phyloP scores from a whole-genome alignment of 2,888 invertebrate genomes.

The Trypoxylon attenuatum region DNA sequence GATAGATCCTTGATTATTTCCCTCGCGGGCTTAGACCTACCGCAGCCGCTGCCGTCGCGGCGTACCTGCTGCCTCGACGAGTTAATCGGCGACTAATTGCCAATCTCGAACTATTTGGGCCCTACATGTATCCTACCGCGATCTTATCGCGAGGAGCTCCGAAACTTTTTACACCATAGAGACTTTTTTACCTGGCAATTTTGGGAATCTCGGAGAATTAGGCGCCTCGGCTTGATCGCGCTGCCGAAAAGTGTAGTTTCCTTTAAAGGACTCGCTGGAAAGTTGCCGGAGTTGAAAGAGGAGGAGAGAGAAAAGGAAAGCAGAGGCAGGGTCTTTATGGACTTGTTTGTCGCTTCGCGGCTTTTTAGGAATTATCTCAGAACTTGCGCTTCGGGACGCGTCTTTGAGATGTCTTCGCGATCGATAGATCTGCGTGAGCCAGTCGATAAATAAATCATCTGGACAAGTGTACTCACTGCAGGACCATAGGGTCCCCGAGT shows the following conservation, averaged over 20 bases:
- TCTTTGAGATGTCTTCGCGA: constrained; percentile 47
- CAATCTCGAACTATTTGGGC: constrained; percentile 37
- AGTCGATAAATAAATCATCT: no score
- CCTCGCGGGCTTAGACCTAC: no score
- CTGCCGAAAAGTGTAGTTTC: constrained; percentile 50
- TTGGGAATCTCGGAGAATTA: not conserved
- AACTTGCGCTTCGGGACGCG: constrained; percentile 57
- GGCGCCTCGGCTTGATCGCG: constrained; percentile 30
- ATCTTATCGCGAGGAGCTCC: constrained; percentile 31
- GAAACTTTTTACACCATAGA: constrained; percentile 24
- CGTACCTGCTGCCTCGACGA: constrained; percentile 56
- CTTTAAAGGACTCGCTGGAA: constrained; percentile 43
- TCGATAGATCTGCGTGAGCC: no score
- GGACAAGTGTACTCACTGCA: no score
- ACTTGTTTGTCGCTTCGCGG: constrained; percentile 65
- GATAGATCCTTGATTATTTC: constrained; percentile 5
- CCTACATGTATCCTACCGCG: no score
- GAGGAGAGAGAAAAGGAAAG: constrained; percentile 20
- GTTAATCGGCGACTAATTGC: constrained; percentile 67
- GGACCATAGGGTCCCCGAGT: no score
- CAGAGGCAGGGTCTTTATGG: constrained; percentile 62
- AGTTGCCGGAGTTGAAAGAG: constrained; percentile 19
- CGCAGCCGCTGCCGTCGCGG: constrained; percentile 55
- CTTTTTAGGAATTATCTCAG: constrained; percentile 65
- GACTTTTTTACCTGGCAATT: constrained; percentile 49